Evolutionary conservation across 1,140 invertebrate species (phyloP).

Genomic region (Triops cancriformis): DNA sequence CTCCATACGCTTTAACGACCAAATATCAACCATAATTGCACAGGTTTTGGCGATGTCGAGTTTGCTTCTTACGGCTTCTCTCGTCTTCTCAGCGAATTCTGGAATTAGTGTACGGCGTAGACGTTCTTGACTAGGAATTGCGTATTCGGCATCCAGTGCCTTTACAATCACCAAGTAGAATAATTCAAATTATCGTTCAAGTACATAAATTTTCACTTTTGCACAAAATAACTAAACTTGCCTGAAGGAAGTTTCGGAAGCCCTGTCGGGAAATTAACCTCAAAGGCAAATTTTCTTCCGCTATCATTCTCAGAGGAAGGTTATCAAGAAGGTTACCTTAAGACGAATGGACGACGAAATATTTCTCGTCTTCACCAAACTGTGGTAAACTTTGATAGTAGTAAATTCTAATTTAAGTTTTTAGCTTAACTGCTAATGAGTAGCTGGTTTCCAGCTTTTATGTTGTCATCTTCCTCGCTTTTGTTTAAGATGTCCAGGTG

Average conservation of each 20-base stretch:
- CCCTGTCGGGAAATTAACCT: not conserved
- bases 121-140: not conserved
- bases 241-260: not conserved
- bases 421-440: not conserved
- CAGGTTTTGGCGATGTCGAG: not conserved
- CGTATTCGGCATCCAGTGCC: not conserved
- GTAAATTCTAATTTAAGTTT: not conserved
- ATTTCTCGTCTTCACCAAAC: not conserved
- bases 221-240: not conserved
- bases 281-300: not conserved
- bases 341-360: not conserved
- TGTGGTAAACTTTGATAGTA: not conserved
- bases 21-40: conserved; percentile 17
- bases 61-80: not conserved
- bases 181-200: not conserved
- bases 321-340: not conserved
- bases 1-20: conserved; percentile 6
- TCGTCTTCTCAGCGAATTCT: not conserved
- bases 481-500: not conserved
- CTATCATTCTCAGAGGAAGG: not conserved
- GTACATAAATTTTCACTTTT: not conserved
- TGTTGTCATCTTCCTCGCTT: not conserved
- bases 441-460: not conserved
- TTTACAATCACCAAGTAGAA: not conserved
- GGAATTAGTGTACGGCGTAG: not conserved